Evolutionary conservation across 2,797 vertebrate genomes (phyloP).

Genomic region (Peromyscus nudipes): DNA sequence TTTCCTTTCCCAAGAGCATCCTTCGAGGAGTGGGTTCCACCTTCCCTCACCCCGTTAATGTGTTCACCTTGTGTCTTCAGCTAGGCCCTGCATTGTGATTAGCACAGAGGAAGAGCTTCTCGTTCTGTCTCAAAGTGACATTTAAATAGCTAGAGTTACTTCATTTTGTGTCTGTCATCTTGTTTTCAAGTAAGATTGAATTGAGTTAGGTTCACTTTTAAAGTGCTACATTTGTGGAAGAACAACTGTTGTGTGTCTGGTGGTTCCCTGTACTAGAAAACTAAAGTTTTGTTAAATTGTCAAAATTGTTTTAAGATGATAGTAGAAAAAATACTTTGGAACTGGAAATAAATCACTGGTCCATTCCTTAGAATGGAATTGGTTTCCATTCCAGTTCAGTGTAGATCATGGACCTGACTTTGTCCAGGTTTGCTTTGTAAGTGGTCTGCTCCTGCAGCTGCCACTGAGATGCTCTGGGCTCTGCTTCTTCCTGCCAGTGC

Average conservation of each 20-base stretch:
- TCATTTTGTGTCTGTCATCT: neutral
- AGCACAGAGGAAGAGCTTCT: neutral
- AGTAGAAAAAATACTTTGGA: constrained; percentile 6
- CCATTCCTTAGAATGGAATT: neutral
- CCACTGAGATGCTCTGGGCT: neutral
- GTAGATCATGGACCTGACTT: constrained; percentile 33
- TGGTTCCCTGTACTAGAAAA: neutral
- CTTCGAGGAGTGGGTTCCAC: neutral
- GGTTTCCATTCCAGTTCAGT: neutral
- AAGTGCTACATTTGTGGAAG: neutral
- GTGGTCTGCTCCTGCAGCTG: no score
- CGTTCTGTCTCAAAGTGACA: neutral
- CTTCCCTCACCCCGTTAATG: neutral
- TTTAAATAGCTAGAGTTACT: neutral
- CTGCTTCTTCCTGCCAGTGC: neutral
- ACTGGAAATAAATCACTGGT: neutral
- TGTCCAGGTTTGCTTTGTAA: neutral
- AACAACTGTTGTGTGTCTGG: neutral
- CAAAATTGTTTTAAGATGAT: neutral
- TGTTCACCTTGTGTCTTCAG: neutral
- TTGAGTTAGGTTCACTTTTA: neutral
- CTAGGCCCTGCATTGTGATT: neutral
- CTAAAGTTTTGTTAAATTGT: constrained; percentile 22
- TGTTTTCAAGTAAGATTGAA: constrained; percentile 4
- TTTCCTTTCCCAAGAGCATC: neutral